These are phyloP conservation scores for Ispidina picta DNA, from an alignment of 2,797 vertebrate species.

Conservation along the genomic window DNA sequence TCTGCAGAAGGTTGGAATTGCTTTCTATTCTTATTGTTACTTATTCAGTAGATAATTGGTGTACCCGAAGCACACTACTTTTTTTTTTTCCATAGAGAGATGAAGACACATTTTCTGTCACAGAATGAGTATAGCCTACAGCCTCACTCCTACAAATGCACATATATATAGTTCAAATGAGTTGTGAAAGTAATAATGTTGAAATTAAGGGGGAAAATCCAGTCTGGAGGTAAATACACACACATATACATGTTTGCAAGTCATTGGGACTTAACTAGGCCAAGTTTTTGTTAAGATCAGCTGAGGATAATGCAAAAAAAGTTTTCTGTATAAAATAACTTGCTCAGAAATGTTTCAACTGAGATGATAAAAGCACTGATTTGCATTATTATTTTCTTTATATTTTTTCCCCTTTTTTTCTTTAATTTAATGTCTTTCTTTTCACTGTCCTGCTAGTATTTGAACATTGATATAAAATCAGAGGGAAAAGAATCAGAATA, in stretches of 20 bases:
- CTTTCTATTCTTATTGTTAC: not conserved
- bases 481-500: not conserved
- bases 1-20: not conserved
- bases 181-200: not conserved
- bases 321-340: not conserved
- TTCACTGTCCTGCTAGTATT: slow-evolving; percentile 1
- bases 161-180: not conserved
- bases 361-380: slow-evolving; percentile 33
- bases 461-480: not conserved
- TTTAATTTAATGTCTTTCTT: slow-evolving; percentile 2
- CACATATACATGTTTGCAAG: not conserved
- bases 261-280: slow-evolving; percentile 11
- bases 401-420: not conserved
- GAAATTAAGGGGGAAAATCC: not conserved
- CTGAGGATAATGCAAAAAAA: not conserved
- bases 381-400: not conserved
- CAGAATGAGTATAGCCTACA: not conserved
- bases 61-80: not conserved
- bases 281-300: not conserved
- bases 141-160: not conserved
- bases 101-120: not conserved
- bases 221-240: not conserved
- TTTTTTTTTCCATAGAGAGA: not conserved
- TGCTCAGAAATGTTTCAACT: slow-evolving; percentile 20
- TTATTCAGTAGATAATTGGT: not conserved